phyloP scores from a whole-genome alignment of 1,140 invertebrate genomes.

The Drosophila novamexicana region DNA sequence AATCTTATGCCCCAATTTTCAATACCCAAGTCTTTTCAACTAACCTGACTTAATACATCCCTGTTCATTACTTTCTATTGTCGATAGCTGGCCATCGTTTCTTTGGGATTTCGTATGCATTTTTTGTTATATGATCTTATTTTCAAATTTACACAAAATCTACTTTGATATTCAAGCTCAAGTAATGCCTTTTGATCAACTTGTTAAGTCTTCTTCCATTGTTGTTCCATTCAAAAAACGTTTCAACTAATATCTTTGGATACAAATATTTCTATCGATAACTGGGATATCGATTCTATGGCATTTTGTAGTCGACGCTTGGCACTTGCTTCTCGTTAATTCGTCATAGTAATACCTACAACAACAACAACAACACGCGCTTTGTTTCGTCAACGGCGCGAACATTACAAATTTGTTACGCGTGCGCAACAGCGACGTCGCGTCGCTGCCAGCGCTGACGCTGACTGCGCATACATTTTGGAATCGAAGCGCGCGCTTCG shows the following conservation, averaged over 20 bases:
- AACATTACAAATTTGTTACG: slow-evolving; percentile 73
- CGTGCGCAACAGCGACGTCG: slow-evolving; percentile 55
- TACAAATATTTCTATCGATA: background rate
- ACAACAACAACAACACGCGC: slow-evolving; percentile 11
- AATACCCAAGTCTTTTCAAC: too few species aligned
- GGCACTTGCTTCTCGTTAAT: background rate
- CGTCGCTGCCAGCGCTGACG: background rate
- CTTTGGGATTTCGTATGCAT: slow-evolving; percentile 5
- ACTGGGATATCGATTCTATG: background rate
- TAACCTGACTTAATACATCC: too few species aligned
- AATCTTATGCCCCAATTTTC: too few species aligned
- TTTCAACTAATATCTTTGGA: too few species aligned
- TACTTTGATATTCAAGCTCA: too few species aligned
- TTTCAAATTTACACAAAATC: too few species aligned
- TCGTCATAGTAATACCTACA: slow-evolving; percentile 6
- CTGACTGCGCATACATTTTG: slow-evolving; percentile 22
- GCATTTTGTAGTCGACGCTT: slow-evolving; percentile 25
- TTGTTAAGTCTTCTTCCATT: too few species aligned
- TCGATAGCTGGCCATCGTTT: background rate
- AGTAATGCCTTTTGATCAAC: too few species aligned
- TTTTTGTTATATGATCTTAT: too few species aligned
- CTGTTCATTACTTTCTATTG: background rate
- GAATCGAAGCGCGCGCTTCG: slow-evolving; percentile 57
- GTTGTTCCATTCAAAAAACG: too few species aligned
- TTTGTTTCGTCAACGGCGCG: slow-evolving; percentile 41